These are phyloP conservation scores for Mamestra brassicae DNA, from an alignment of 2,888 invertebrate species.

Conservation along the genomic window DNA sequence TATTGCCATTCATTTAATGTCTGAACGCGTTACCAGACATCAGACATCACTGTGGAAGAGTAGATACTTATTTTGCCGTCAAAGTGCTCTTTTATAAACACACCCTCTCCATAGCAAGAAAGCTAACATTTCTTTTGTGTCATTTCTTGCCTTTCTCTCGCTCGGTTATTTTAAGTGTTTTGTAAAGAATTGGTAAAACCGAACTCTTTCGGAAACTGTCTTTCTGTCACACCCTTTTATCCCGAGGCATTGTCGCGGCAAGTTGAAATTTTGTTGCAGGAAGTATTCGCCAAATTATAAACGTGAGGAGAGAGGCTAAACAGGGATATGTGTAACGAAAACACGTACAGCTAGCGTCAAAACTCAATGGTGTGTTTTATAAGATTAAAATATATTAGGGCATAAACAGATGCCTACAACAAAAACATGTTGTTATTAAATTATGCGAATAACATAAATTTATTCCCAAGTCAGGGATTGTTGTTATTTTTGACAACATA, in stretches of 20 bases:
- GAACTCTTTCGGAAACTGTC: constrained; percentile 45
- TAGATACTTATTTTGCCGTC: neutral
- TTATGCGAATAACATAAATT: too few species aligned
- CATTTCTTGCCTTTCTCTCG: constrained; percentile 29
- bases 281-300: constrained; percentile 47
- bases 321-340: constrained; percentile 24
- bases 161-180: constrained; percentile 55
- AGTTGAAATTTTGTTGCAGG: constrained; percentile 33
- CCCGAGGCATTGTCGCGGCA: constrained; percentile 31
- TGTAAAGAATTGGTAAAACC: constrained; percentile 45
- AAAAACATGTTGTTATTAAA: too few species aligned
- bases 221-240: constrained; percentile 53
- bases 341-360: neutral
- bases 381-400: neutral
- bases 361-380: neutral
- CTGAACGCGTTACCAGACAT: constrained; percentile 5
- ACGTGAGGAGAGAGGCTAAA: constrained; percentile 32
- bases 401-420: too few species aligned
- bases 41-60: neutral
- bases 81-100: constrained; percentile 42
- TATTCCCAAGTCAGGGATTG: too few species aligned
- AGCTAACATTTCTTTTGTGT: constrained; percentile 51
- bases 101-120: constrained; percentile 19
- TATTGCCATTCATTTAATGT: constrained; percentile 16
- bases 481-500: too few species aligned